Evolutionary conservation across 2,113 vertebrate species (phyloP), one percentile per base, ranked within the genome.

Genomic region (Rhinolophus sinicus): DNA sequence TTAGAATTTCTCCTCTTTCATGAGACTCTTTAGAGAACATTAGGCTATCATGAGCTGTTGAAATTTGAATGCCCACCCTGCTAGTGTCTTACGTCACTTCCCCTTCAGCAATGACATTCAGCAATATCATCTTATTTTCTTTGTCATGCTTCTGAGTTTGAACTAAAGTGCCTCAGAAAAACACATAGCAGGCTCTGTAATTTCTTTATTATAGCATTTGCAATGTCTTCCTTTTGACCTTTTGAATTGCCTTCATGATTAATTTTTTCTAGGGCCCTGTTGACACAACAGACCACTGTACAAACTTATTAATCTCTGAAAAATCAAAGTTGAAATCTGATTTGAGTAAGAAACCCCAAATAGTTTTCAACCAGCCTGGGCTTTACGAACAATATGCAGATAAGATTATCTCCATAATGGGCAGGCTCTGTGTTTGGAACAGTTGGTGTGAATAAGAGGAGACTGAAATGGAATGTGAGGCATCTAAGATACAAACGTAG

Each of bases 231-330:
- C 90, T 93, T 94, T 88, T 97, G 97, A 95, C 97, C 97, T 98
- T 97, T 94, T 35, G 70, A 54, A 77, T 89, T 82, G 88, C 86
- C 96, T 94, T 93, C 88, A 26, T 67, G 94, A 97, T 96, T 97
- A 96, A 96, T 93, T 92, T 97, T 94, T 91, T 78, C 93, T 67
- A 96, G 77, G 73, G 22, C 64, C 70, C 76, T 97, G 93, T 98
- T 98, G 97, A 96, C 78, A 97, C 91, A 97, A 97, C 95, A 98
- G 86, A 76, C 73, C 93, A 60, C 82, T 96, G 89, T 56, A 72
- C 73, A 91, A 93, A 95, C 93, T 94, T 92, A 89, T 97, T 95
- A 97, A 96, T 95, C 95, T 97, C 93, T 72, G 82, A 92, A 96
- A 97, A 97, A 67, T 91, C 94, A 92, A 67, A 84, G 85, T 86